phyloP scores from a whole-genome alignment of 2,113 vertebrate genomes.

The Cyprinus carpio region DNA sequence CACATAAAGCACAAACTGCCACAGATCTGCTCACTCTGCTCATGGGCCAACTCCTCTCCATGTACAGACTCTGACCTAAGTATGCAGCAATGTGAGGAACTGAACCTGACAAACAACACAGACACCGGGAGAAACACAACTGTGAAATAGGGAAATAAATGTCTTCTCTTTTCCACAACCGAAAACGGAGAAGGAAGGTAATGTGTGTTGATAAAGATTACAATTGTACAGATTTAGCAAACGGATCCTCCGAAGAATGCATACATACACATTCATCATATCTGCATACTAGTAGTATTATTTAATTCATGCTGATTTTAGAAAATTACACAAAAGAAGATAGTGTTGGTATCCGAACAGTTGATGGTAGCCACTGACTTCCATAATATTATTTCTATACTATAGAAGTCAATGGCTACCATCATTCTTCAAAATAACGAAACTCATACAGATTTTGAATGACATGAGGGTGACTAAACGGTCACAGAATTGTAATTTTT shows the following conservation, averaged over 20 bases:
- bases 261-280: neutral
- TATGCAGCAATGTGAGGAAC: constrained; percentile 23
- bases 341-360: neutral
- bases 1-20: constrained; percentile 52
- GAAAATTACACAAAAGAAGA: neutral
- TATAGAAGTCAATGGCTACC: neutral
- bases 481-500: neutral
- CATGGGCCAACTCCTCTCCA: constrained; percentile 25
- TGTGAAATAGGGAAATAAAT: neutral
- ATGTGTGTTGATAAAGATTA: neutral
- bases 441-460: neutral
- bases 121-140: neutral
- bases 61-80: constrained; percentile 36
- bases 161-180: neutral
- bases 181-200: neutral
- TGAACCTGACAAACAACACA: constrained; percentile 19
- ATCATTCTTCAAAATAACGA: neutral
- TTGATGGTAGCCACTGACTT: too few relatives aligned
- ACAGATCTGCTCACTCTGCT: constrained; percentile 42
- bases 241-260: neutral
- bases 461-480: neutral
- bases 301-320: neutral
- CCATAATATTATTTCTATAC: too few relatives aligned
- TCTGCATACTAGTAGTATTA: neutral
- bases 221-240: neutral